Evolutionary conservation across 2,113 vertebrate species (phyloP), one percentile per base, ranked within the genome.

Genomic region (Eonycteris spelaea): DNA sequence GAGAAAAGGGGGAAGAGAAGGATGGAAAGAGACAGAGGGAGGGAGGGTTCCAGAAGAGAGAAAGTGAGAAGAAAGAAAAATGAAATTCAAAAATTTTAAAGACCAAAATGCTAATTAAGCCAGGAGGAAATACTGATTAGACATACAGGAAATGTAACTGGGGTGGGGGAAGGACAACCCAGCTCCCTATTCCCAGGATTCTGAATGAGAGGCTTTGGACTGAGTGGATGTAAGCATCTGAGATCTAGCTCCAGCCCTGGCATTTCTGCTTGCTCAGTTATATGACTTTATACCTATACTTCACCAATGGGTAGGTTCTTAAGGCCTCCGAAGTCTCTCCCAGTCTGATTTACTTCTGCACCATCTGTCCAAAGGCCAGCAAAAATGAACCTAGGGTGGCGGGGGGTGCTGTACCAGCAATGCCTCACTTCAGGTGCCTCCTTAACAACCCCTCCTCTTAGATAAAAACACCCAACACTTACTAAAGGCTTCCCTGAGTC

Each of bases 181-280:
- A 45, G 11, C 26, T 55, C 22, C 65, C 53, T 10, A 18, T 24
- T 78, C 22, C 33, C 10, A 9, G 24, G 59, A 18, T 48, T 5
- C 14, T 53, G 38, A 61, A 40, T n/a, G 6, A 80, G 43, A 22
- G 28, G 18, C 30, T 65, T 14, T 24, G 74, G 35, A 38, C 24
- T 8, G 8, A n/a, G 35, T 2, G 2, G 6, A 9, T 2, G 6
- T 6, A 45, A 35, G 24, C 1, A 4, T 22, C 38, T 53, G 63
- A 19, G 14, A n/a, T 75, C 30, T 3, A 86, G 18, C 35, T 45
- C 51, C 26, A 40, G 22, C 13, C 26, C 61, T 85, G 74, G 35
- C 11, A 7, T 61, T 63, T 26, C 57, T 12, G 0, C 38, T 68
- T 40, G 19, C 40, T 7, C 33, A 38, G 6, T 18, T 63, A 2